Base-by-base conservation (phyloP, 1,140 invertebrate species). In the Mercenaria mercenaria region DNA sequence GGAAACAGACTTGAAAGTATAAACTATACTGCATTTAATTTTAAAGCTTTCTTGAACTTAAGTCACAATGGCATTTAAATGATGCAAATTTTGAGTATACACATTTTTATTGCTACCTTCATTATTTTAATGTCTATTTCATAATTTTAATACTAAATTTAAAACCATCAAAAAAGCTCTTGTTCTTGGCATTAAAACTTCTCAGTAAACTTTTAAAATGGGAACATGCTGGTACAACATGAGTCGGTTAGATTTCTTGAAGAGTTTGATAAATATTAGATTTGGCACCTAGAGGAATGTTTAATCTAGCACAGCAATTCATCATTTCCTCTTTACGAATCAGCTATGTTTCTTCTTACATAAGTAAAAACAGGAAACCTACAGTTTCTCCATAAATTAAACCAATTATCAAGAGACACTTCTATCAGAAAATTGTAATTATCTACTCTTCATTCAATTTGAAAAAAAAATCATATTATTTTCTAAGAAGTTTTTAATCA, bases 301-400 rank as follows among this genome's bases (percentile, higher is more conserved):
- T 37, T n/a, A 72, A 32, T 39, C 34, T 39, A 39, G 34, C 32
- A 72, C 18, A 1, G 29, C 34, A 39, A n/a, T 72, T 29, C 34
- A 72, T 72, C 34, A 72, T 72, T 72, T 72, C 67, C 59, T 29
- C 59, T 56, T 4, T n/a, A 6, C 15, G 43, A 47, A 47, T 47
- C 43, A 26, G 20, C 20, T n/a, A 59, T 59, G 26, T 34, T 67
- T 23, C 11, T 10, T 23, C 26, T 32, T 13, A 23, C 67, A 32
- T 67, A 32, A 34, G 61, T 67, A 67, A 67, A 77, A 77, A 50
- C 47, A 79, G 50, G 76, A 79, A 79, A 37, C 34, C n/a, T n/a
- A 26, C 13, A 32, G 23, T 56, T 56, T 79, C 6, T 37, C 76
- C 8, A 37, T 59, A 50, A 79, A 79, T 79, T 59, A 79, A 59